These are phyloP conservation scores for Thalassarche chlororhynchos DNA, from an alignment of 2,113 vertebrate genomes.

Conservation along the genomic window DNA sequence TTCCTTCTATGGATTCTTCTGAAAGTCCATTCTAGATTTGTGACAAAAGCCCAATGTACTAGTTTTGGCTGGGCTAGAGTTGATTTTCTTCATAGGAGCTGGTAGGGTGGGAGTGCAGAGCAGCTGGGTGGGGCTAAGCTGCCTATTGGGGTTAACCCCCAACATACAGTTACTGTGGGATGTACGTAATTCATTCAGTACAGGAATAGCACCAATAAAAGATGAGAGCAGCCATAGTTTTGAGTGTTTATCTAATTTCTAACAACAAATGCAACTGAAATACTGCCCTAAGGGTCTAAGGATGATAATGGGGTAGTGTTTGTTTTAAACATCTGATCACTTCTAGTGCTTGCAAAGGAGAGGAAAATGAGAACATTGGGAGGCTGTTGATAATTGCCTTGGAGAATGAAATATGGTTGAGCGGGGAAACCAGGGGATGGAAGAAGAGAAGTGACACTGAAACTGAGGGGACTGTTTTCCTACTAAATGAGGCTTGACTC, in stretches of 20 bases:
- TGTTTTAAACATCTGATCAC: not conserved
- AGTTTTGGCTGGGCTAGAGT: not conserved
- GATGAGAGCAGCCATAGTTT: not conserved
- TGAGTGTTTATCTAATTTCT: not conserved
- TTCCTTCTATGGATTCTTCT: not conserved
- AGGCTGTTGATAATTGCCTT: not conserved
- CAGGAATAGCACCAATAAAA: not conserved
- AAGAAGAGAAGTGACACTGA: not conserved
- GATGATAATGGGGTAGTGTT: not conserved
- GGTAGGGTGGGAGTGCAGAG: not conserved
- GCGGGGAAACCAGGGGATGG: fast-evolving
- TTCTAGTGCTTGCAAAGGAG: not conserved
- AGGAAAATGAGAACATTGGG: not conserved
- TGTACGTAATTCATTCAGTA: not conserved
- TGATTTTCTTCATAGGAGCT: not conserved
- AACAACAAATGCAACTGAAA: not conserved
- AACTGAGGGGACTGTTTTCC: not conserved
- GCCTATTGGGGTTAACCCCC: not conserved
- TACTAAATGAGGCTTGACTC: not conserved
- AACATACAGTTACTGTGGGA: not conserved
- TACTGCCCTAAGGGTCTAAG: not conserved
- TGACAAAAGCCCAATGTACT: not conserved
- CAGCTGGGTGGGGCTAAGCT: not conserved
- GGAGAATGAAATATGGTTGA: not conserved
- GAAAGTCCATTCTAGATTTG: not conserved